Evolutionary conservation across 2,888 invertebrate genomes (phyloP), one percentile per base, ranked within the genome.

Genomic region (Sthenelais limicola): DNA sequence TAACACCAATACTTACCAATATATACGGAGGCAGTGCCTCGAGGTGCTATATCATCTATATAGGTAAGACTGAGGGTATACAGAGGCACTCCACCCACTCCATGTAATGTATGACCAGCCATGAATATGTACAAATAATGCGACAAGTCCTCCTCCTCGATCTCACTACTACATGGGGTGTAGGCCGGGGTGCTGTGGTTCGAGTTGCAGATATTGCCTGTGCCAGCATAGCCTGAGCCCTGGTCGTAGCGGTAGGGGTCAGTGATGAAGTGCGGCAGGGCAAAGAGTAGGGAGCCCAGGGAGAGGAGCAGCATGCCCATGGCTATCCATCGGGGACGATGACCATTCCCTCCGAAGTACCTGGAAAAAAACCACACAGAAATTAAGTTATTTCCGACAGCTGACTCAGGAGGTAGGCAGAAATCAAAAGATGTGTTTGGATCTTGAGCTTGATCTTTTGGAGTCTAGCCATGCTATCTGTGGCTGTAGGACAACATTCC

Each of bases 21-120:
- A 88, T 94, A 95, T 68, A 95, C 92, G 0, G 94, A 93, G 32
- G 94, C 94, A 91, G 94, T 93, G 86, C 94, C 92, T 86, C 93
- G 93, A 43, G 93, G 92, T 9, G 95, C 93, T 85, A 94, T 95
- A 88, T 96, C 95, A 87, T 96, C 95, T 77, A 96, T 91, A 86
- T 93, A 96, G 0, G 95, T 94, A 76, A 95, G 93, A 47, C 94
- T 95, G 66, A 96, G 91, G 0, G 96, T 95, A 88, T 93, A 96
- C 74, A 96, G 91, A 0, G 96, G 95, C 0, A 94, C 91, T 0
- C 94, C 94, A 33, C 96, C 96, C 1, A 93, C 92, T 35, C 96
- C 95, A 86, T 94, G 94, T 73, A 96, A 88, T 74, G 95, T 90
- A 87, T 95, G 95, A 0, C 93, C 94, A 30, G 91, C 83, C 80